These are phyloP conservation scores for Argyrosomus japonicus DNA, from an alignment of 2,113 vertebrate genomes.

Conservation along the genomic window DNA sequence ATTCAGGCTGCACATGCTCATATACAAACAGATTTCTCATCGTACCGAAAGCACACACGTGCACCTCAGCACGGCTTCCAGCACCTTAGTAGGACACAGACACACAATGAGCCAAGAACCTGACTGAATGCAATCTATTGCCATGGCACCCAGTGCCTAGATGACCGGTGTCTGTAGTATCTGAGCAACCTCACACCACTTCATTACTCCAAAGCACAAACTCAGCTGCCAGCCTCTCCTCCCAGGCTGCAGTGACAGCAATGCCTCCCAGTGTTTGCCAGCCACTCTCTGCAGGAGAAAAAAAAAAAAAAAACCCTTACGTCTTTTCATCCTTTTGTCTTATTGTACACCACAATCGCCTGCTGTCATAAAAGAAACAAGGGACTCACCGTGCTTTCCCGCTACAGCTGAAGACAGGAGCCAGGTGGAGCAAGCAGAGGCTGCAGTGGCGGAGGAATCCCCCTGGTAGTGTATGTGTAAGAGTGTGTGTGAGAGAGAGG, in stretches of 20 bases:
- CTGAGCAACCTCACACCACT: constrained; percentile 64
- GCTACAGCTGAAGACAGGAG: constrained; percentile 44
- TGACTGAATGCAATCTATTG: constrained; percentile 55
- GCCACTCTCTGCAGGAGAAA: constrained; percentile 39
- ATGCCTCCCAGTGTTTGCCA: constrained; percentile 52
- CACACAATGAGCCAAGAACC: constrained; percentile 42
- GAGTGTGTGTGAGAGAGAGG: constrained; percentile 60
- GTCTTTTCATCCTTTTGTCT: constrained; percentile 72
- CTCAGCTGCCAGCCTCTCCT: constrained; percentile 66
- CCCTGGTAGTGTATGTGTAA: constrained; percentile 77
- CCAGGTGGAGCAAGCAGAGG: constrained; percentile 70
- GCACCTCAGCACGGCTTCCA: constrained; percentile 31
- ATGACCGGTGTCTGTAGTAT: constrained; percentile 73
- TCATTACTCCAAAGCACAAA: constrained; percentile 63
- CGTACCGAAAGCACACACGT: constrained; percentile 34
- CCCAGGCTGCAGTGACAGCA: constrained; percentile 61
- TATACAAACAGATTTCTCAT: constrained; percentile 30
- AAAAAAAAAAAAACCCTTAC: constrained; percentile 6
- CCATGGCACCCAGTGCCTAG: constrained; percentile 51
- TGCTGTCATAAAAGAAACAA: constrained; percentile 68
- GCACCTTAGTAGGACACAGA: constrained; percentile 46
- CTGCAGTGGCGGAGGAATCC: constrained; percentile 78
- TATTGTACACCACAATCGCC: constrained; percentile 46
- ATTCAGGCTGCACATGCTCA: constrained; percentile 27
- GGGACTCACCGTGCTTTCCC: constrained; percentile 68